Percentiles rank a stretch among this genome's conserved stretches.
Conservation (phyloP, 2,797 vertebrate species). For the Leptodactylus fallax region DNA sequence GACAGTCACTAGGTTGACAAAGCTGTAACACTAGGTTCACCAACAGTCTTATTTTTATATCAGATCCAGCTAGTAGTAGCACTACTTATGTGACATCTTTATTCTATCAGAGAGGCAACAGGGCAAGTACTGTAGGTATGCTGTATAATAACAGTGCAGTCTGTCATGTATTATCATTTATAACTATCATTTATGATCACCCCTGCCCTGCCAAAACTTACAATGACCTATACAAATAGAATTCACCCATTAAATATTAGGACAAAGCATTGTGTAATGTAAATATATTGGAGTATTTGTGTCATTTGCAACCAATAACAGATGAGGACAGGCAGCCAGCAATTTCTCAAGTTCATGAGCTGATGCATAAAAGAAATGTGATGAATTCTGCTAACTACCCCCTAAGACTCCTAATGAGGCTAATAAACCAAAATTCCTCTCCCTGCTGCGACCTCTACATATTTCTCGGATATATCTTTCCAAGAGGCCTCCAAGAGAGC, state of each 20-base stretch:
- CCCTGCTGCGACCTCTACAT: slow-evolving; percentile 55
- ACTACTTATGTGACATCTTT: no score
- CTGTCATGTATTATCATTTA: not conserved
- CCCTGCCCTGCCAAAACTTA: not conserved
- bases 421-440: slow-evolving; percentile 60
- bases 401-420: slow-evolving; percentile 60
- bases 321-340: slow-evolving; percentile 12
- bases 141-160: not conserved
- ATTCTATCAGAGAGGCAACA: no score
- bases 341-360: slow-evolving; percentile 34
- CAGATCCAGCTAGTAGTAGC: not conserved
- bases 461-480: slow-evolving; percentile 50
- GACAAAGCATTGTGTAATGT: not conserved
- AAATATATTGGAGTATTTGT: not conserved
- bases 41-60: not conserved
- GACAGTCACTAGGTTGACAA: no score
- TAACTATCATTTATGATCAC: not conserved
- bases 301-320: slow-evolving; percentile 29
- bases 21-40: no score
- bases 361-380: slow-evolving; percentile 47
- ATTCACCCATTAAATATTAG: not conserved
- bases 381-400: slow-evolving; percentile 42
- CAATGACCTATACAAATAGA: not conserved
- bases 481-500: slow-evolving; percentile 54
- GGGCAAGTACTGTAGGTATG: no score